A percentile compares a stretch with the other conserved stretches of the same genome.
These are phyloP conservation scores for Sericinus montela DNA, from an alignment of 2,888 invertebrate species.

Conservation along the genomic window DNA sequence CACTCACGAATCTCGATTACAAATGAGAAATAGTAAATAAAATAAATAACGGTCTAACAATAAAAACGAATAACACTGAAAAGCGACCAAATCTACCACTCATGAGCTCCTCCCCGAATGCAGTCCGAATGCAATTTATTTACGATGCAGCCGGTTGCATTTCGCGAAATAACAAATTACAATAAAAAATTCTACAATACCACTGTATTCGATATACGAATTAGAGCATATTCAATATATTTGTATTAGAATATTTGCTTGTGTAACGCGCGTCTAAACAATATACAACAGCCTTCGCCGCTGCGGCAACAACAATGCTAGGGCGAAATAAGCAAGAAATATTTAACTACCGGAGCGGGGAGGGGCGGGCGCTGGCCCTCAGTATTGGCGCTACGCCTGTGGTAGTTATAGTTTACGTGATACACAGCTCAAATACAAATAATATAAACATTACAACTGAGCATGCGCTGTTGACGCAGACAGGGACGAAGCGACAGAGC, in stretches of 20 bases:
- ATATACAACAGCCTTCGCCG: constrained; percentile 75
- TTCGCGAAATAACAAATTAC: constrained; percentile 32
- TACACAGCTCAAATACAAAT: constrained; percentile 81
- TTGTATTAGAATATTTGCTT: constrained; percentile 56
- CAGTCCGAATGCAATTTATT: constrained; percentile 73
- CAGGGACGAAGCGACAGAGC: constrained; percentile 49
- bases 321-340: constrained; percentile 80
- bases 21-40: constrained; percentile 43
- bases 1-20: constrained; percentile 40
- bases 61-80: constrained; percentile 54
- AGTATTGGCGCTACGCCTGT: constrained; percentile 78
- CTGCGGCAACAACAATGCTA: constrained; percentile 79
- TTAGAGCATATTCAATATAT: constrained; percentile 19
- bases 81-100: constrained; percentile 69
- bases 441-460: constrained; percentile 78
- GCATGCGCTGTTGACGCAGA: constrained; percentile 69
- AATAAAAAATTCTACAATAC: constrained; percentile 22
- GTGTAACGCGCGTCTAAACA: constrained; percentile 67
- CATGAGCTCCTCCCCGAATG: constrained; percentile 61
- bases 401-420: constrained; percentile 81
- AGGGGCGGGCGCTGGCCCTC: constrained; percentile 73
- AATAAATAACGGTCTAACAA: constrained; percentile 28
- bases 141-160: constrained; percentile 67
- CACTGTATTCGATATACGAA: constrained; percentile 19
- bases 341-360: constrained; percentile 77